phyloP scores from a whole-genome alignment of 2,888 invertebrate genomes.

The Atrina japonica region DNA sequence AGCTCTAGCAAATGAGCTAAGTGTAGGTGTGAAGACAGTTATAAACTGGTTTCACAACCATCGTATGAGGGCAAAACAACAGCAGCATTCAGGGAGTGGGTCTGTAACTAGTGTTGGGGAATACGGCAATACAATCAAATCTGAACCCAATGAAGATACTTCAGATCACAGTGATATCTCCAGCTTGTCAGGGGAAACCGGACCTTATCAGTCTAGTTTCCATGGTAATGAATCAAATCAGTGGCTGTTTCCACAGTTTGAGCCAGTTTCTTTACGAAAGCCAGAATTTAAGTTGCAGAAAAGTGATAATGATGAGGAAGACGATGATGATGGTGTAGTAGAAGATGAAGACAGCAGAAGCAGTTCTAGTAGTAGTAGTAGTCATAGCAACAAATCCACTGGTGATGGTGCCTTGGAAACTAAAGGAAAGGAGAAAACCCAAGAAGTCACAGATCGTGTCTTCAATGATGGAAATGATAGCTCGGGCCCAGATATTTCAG shows the following conservation, averaged over 20 bases:
- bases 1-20: conserved; percentile 94
- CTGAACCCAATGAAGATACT: conserved; percentile 70
- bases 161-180: conserved; percentile 75
- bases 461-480: conserved; percentile 47
- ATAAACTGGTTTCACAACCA: conserved; percentile 99
- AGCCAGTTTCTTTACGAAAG: conserved; percentile 61
- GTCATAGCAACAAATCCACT: conserved; percentile 26
- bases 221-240: conserved; percentile 62
- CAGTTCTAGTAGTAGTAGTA: conserved; percentile 30
- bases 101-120: conserved; percentile 32
- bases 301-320: conserved; percentile 46
- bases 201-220: conserved; percentile 57
- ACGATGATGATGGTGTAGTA: conserved; percentile 44
- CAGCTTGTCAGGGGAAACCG: conserved; percentile 65
- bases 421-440: conserved; percentile 26
- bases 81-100: conserved; percentile 68
- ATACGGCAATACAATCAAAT: conserved; percentile 54
- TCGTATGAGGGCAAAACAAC: conserved; percentile 94
- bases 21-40: conserved; percentile 95
- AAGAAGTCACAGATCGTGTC: conserved; percentile 41
- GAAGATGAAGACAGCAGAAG: conserved; percentile 32
- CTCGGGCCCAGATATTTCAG: conserved; percentile 45
- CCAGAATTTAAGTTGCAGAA: conserved; percentile 28
- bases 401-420: conserved; percentile 42
- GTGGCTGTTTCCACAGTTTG: conserved; percentile 79